A percentile compares a stretch with the other conserved stretches of the same genome.
phyloP scores from a whole-genome alignment of 2,113 vertebrate species.

The Mormyrus lacerda region DNA sequence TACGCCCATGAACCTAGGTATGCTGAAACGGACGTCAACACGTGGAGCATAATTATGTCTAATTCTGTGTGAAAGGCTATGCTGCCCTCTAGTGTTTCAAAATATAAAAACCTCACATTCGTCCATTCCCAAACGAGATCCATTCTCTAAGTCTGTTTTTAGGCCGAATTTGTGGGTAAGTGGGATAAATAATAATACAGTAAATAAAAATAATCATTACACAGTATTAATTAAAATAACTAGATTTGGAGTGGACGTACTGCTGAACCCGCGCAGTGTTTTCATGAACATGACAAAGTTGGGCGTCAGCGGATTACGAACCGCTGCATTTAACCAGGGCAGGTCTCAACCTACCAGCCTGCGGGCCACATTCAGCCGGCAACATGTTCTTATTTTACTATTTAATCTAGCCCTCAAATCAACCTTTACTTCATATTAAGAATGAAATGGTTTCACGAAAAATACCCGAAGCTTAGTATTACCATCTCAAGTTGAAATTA shows the following conservation, averaged over 20 bases:
- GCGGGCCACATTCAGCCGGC: no score
- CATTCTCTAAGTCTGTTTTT: not conserved
- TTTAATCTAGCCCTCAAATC: no score
- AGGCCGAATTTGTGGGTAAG: not conserved
- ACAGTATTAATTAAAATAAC: not conserved
- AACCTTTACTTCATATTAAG: no score
- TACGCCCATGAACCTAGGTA: not conserved
- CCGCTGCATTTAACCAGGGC: no score
- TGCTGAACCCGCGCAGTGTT: not conserved
- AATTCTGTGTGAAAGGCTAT: not conserved
- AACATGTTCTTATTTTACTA: no score
- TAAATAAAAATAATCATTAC: not conserved
- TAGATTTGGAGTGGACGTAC: not conserved
- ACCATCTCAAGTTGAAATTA: no score
- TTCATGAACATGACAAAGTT: not conserved
- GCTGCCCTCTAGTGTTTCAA: conserved; percentile 17
- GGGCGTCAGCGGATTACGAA: no score
- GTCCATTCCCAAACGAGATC: not conserved
- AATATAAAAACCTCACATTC: not conserved
- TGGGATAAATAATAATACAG: not conserved
- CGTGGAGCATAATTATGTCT: not conserved
- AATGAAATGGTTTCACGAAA: no score
- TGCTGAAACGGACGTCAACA: not conserved
- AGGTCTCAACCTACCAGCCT: no score
- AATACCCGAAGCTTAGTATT: no score